phyloP scores from a whole-genome alignment of 2,113 vertebrate species.

The human (Homo sapiens) region DNA sequence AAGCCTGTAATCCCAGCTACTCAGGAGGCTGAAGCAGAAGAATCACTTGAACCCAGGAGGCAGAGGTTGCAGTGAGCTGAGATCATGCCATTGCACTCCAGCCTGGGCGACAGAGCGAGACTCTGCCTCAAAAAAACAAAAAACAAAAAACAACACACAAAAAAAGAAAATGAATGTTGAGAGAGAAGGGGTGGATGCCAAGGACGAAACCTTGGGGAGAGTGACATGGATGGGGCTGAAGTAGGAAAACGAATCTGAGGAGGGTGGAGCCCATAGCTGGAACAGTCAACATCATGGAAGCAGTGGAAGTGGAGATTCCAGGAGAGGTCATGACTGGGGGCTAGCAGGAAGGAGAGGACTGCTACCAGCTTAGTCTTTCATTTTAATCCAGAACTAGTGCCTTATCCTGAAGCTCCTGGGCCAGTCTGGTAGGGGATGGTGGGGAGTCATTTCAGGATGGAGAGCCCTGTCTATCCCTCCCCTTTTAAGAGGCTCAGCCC shows the following conservation, averaged over 20 bases:
- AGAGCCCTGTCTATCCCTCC: rapidly evolving
- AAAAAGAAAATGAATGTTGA: background rate
- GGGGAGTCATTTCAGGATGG: background rate
- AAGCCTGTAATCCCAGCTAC: no score
- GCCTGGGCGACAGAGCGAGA: no score
- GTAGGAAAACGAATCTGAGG: background rate
- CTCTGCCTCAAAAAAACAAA: no score
- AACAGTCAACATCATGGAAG: background rate
- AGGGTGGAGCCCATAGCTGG: no score
- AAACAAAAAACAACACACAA: no score
- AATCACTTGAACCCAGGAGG: no score
- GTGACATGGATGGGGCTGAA: rapidly evolving
- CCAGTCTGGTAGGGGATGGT: rapidly evolving
- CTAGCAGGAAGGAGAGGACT: rapidly evolving
- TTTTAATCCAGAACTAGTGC: background rate
- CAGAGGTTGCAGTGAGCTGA: no score
- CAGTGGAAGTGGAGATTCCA: background rate
- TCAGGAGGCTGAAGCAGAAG: no score
- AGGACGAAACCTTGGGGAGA: background rate
- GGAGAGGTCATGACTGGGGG: rapidly evolving
- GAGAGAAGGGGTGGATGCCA: background rate
- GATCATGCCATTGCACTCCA: no score
- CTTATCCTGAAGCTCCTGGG: background rate
- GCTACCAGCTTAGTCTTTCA: background rate
- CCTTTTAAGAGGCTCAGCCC: background rate